Evolutionary conservation across 1,140 invertebrate species (phyloP).

Genomic region (Drosophila pruinosa): DNA sequence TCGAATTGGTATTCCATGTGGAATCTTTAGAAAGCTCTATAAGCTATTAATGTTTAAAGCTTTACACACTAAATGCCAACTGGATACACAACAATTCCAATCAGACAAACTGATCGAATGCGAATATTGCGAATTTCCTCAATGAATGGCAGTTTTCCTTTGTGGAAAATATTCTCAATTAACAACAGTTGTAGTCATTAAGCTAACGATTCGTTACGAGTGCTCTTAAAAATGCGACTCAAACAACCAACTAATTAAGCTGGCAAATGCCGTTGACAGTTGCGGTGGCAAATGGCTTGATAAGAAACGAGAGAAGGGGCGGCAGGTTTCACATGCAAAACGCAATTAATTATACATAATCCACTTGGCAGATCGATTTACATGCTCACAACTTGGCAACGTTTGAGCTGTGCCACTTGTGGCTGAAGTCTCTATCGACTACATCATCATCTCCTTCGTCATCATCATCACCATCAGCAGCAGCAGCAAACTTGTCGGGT

Average conservation of each 20-base stretch:
- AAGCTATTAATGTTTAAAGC: background rate
- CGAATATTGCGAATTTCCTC: background rate
- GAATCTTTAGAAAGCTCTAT: background rate
- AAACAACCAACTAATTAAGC: conserved; percentile 45
- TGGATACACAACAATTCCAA: background rate
- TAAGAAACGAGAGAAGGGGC: background rate
- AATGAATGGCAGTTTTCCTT: conserved; percentile 3
- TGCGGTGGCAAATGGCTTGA: conserved; percentile 11
- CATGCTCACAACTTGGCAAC: conserved; percentile 30
- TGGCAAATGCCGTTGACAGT: conserved; percentile 40
- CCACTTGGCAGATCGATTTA: conserved; percentile 50
- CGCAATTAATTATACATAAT: conserved; percentile 51
- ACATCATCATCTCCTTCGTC: background rate
- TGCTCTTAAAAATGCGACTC: conserved; percentile 30
- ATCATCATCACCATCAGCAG: no score
- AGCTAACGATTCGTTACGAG: conserved; percentile 34
- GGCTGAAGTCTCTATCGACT: conserved; percentile 17
- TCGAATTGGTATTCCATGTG: background rate
- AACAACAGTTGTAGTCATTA: conserved; percentile 18
- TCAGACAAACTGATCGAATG: background rate
- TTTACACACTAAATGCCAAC: background rate
- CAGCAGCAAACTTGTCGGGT: background rate
- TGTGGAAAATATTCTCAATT: conserved; percentile 17
- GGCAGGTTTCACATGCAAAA: conserved; percentile 19
- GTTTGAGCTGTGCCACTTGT: conserved; percentile 21